Percentiles rank a stretch among this genome's conserved stretches.
phyloP scores from a whole-genome alignment of 2,113 vertebrate genomes.

The Tetraodon nigroviridis region DNA sequence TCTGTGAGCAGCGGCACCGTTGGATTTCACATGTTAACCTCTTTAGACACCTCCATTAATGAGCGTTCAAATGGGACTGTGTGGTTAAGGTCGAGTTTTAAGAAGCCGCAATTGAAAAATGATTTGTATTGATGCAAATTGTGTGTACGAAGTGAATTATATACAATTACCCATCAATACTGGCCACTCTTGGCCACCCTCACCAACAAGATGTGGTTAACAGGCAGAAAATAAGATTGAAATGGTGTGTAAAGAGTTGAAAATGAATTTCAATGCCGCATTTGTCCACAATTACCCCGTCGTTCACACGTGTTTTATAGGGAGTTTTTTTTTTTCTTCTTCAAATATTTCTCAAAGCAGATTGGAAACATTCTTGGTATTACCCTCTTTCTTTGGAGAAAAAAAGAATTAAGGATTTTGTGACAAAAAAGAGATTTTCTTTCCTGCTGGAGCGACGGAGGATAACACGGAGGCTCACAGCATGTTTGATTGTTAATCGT shows the following conservation, averaged over 20 bases:
- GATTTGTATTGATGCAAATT: slow-evolving; percentile 88
- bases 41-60: slow-evolving; percentile 73
- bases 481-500: slow-evolving; percentile 78
- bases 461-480: slow-evolving; percentile 79
- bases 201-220: slow-evolving; percentile 99
- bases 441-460: slow-evolving; percentile 71
- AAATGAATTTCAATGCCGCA: slow-evolving; percentile 99
- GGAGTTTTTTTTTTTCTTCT: slow-evolving; percentile 80
- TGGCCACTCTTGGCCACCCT: slow-evolving; percentile 95
- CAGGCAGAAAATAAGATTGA: slow-evolving; percentile 99
- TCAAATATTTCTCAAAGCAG: slow-evolving; percentile 98
- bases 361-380: slow-evolving; percentile 97
- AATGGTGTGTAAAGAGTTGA: slow-evolving; percentile 99
- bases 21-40: slow-evolving; percentile 59
- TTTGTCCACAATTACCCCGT: slow-evolving; percentile 99
- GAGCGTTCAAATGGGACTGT: slow-evolving; percentile 81
- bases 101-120: slow-evolving; percentile 83
- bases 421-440: slow-evolving; percentile 83
- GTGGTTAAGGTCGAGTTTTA: slow-evolving; percentile 74
- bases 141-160: slow-evolving; percentile 95
- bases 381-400: slow-evolving; percentile 80
- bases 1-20: slow-evolving; percentile 23
- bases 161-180: slow-evolving; percentile 98
- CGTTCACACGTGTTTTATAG: slow-evolving; percentile 99
- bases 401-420: slow-evolving; percentile 94